Conservation (phyloP, 2,113 vertebrate species). For the Hippocampus zosterae region DNA sequence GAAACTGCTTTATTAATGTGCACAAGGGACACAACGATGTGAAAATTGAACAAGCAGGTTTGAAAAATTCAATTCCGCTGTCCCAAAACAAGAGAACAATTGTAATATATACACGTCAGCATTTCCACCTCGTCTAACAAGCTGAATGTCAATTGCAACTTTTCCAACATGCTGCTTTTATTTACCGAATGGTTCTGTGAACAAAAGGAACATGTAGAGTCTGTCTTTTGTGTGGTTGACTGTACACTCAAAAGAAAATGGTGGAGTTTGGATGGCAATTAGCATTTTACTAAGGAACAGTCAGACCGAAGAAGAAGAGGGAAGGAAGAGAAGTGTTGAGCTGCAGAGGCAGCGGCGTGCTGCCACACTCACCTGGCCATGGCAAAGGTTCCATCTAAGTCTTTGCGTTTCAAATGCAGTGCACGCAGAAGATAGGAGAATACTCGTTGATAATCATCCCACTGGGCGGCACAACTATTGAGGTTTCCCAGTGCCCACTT, state of each 20-base stretch:
- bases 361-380: slow-evolving; percentile 28
- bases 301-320: slow-evolving; percentile 17
- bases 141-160: not conserved
- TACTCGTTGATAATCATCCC: no score
- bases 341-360: slow-evolving; percentile 24
- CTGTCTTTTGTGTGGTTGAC: not conserved
- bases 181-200: not conserved
- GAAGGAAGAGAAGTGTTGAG: slow-evolving; percentile 23
- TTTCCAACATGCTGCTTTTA: not conserved
- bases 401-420: slow-evolving; percentile 19
- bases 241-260: slow-evolving; percentile 4
- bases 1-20: no score
- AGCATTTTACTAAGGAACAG: slow-evolving; percentile 27
- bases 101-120: not conserved
- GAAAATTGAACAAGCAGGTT: no score
- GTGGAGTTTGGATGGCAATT: slow-evolving; percentile 27
- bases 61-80: no score
- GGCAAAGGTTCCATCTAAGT: not conserved
- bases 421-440: slow-evolving; percentile 12
- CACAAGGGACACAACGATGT: no score
- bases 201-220: not conserved
- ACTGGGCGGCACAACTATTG: no score
- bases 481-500: no score
- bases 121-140: not conserved
- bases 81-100: no score